phyloP scores from a whole-genome alignment of 2,888 invertebrate species.

The Apamea epomidion region DNA sequence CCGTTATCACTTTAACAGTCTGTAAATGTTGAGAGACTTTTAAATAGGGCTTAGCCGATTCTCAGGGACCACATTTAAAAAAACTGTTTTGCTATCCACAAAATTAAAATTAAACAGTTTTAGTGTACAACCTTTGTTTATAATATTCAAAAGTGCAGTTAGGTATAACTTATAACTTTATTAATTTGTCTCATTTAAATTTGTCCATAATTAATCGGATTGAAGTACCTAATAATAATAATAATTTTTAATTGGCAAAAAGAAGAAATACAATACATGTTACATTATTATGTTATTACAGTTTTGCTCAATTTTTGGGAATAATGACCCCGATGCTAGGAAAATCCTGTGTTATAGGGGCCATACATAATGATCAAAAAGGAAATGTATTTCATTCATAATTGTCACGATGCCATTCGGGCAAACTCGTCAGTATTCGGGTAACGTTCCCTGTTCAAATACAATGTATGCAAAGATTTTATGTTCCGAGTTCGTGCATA shows the following conservation, averaged over 20 bases:
- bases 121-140: too few relatives aligned
- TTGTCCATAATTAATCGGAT: neutral
- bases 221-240: too few relatives aligned
- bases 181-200: too few relatives aligned
- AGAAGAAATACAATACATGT: too few relatives aligned
- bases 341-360: too few relatives aligned
- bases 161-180: neutral
- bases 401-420: neutral
- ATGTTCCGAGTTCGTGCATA: constrained; percentile 4
- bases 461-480: constrained; percentile 32
- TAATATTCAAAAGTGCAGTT: neutral
- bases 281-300: too few relatives aligned
- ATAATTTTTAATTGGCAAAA: too few relatives aligned
- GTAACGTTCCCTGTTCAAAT: constrained; percentile 15
- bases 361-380: constrained; percentile 2
- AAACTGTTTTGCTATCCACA: too few relatives aligned
- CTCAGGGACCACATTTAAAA: neutral
- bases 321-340: too few relatives aligned
- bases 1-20: neutral
- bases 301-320: too few relatives aligned
- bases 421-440: constrained; percentile 11
- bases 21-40: neutral
- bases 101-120: too few relatives aligned
- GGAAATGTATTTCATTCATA: neutral
- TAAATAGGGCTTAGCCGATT: neutral